Evolutionary conservation across 2,888 invertebrate species (phyloP).

Genomic region (Conchocele bisecta): DNA sequence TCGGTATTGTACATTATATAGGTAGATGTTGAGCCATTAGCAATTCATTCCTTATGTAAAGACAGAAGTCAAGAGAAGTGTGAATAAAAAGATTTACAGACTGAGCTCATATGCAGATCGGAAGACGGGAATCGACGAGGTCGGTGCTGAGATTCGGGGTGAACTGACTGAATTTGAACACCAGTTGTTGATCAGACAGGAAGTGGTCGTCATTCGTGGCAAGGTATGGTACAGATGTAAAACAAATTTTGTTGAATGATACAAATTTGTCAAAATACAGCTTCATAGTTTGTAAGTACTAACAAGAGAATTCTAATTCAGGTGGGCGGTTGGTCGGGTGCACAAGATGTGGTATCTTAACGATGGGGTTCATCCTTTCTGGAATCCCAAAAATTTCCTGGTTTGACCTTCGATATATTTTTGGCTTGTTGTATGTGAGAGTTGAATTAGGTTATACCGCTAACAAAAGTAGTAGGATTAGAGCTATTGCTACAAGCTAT

Average conservation of each 20-base stretch:
- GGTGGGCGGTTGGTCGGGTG: too few species aligned
- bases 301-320: too few species aligned
- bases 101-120: conserved; percentile 24
- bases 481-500: too few species aligned
- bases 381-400: too few species aligned
- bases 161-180: conserved; percentile 45
- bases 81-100: background rate
- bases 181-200: conserved; percentile 29
- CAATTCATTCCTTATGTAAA: conserved; percentile 5
- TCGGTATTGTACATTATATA: conserved; percentile 12
- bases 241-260: conserved; percentile 2
- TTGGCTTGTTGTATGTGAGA: too few species aligned
- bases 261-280: too few species aligned
- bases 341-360: too few species aligned
- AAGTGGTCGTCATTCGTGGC: conserved; percentile 48
- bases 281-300: too few species aligned
- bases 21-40: conserved; percentile 3
- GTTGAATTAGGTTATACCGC: too few species aligned
- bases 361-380: too few species aligned
- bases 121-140: conserved; percentile 35
- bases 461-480: too few species aligned
- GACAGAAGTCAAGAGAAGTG: background rate
- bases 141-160: conserved; percentile 27
- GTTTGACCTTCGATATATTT: too few species aligned
- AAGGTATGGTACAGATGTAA: conserved; percentile 30